Evolutionary conservation across 2,888 invertebrate species (phyloP).

Genomic region (Malthinus seriepunctatus): DNA sequence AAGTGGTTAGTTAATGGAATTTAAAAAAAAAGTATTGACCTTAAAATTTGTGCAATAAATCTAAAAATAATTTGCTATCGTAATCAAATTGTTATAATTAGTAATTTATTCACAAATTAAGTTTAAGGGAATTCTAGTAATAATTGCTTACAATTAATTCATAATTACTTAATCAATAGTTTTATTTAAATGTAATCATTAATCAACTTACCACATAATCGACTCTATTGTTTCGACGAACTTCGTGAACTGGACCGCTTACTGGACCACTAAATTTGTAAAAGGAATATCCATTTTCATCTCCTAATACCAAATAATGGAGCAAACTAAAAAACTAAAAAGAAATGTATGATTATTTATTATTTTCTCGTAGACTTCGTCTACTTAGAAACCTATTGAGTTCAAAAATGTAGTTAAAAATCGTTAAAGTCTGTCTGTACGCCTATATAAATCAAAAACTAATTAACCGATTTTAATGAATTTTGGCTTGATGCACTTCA

Average conservation of each 20-base stretch:
- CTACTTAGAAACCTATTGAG: too few species aligned
- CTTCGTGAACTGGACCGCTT: slow-evolving; percentile 65
- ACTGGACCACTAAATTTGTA: slow-evolving; percentile 76
- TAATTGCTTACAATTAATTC: not conserved
- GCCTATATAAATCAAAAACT: too few species aligned
- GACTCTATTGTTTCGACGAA: slow-evolving; percentile 61
- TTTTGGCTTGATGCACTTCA: too few species aligned
- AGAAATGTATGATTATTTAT: not conserved
- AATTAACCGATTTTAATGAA: too few species aligned
- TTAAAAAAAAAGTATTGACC: not conserved
- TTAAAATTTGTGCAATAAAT: not conserved
- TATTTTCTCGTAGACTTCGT: too few species aligned
- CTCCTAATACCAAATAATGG: not conserved
- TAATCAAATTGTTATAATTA: not conserved
- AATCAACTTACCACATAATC: slow-evolving; percentile 65
- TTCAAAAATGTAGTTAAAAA: too few species aligned
- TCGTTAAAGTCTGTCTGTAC: too few species aligned
- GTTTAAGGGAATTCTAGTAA: not conserved
- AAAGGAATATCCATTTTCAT: slow-evolving; percentile 62
- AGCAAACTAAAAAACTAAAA: not conserved
- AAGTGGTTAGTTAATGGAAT: not conserved
- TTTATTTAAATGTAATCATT: not conserved
- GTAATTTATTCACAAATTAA: not conserved
- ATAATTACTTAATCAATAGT: not conserved
- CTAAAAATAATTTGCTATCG: not conserved